Evolutionary conservation across 2,113 vertebrate species (phyloP).

Genomic region (Lichenostomus cassidix): DNA sequence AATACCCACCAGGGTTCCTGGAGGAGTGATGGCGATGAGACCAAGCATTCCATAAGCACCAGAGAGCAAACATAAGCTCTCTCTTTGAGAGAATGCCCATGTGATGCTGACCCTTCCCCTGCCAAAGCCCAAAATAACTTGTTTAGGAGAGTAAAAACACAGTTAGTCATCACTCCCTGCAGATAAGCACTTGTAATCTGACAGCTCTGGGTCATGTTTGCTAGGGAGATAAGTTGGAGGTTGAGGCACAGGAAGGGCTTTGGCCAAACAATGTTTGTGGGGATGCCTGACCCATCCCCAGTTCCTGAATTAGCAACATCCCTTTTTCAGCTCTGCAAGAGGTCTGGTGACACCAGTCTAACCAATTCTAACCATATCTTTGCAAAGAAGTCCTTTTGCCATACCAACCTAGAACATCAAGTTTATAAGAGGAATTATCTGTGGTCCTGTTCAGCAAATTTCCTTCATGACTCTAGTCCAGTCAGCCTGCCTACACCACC

Average conservation of each 20-base stretch:
- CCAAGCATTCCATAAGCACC: background rate
- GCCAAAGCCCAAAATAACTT: conserved; percentile 30
- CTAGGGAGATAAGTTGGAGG: conserved; percentile 41
- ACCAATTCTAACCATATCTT: background rate
- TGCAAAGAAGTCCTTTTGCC: background rate
- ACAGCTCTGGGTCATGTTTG: conserved; percentile 44
- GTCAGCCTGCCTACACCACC: background rate
- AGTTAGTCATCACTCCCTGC: background rate
- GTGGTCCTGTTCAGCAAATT: background rate
- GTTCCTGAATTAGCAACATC: conserved; percentile 25
- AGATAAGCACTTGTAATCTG: conserved; percentile 57
- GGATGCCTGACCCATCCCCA: background rate
- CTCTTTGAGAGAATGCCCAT: background rate
- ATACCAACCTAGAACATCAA: fast-evolving
- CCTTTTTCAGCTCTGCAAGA: background rate
- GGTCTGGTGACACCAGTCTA: background rate
- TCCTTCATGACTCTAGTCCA: background rate
- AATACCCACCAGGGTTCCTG: background rate
- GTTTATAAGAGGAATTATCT: background rate
- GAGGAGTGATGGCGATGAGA: background rate
- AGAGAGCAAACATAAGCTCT: background rate
- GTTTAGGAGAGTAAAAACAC: conserved; percentile 15
- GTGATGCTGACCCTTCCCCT: background rate
- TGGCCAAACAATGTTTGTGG: conserved; percentile 8
- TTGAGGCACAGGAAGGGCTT: conserved; percentile 36